Conservation (phyloP, 2,888 invertebrate genomes). For the Anodontia alba region DNA sequence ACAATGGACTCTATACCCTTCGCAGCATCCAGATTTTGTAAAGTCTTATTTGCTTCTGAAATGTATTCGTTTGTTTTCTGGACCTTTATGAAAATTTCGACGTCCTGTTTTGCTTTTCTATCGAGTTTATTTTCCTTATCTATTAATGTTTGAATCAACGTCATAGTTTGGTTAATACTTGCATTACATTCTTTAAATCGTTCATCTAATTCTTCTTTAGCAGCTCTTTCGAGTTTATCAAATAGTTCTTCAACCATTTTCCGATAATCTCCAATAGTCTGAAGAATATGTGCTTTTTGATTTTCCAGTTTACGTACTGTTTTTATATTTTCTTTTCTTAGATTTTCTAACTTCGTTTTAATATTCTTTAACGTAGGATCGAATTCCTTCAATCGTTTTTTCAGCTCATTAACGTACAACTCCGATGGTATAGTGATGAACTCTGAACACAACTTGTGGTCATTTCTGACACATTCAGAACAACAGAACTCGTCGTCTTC, state of each 20-base stretch:
- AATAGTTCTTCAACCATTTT: constrained; percentile 3
- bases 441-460: constrained; percentile 12
- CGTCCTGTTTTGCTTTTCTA: background rate
- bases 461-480: background rate
- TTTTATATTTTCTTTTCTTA: background rate
- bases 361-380: constrained; percentile 3
- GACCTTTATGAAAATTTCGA: constrained; percentile 8
- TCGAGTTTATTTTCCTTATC: background rate
- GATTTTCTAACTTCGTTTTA: background rate
- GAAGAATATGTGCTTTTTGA: background rate
- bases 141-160: background rate
- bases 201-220: background rate
- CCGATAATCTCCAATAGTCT: background rate
- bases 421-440: background rate
- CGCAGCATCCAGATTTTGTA: background rate
- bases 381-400: background rate
- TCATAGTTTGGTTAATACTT: background rate
- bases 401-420: background rate
- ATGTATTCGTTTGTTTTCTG: constrained; percentile 4
- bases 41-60: background rate
- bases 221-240: constrained; percentile 2
- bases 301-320: background rate
- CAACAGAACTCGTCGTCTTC: background rate
- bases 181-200: constrained; percentile 1
- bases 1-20: background rate